Percentiles rank a stretch among this genome's conserved stretches.
phyloP scores from a whole-genome alignment of 37 sponge, comb jelly and placozoan species.

The Oscarella lobularis region DNA sequence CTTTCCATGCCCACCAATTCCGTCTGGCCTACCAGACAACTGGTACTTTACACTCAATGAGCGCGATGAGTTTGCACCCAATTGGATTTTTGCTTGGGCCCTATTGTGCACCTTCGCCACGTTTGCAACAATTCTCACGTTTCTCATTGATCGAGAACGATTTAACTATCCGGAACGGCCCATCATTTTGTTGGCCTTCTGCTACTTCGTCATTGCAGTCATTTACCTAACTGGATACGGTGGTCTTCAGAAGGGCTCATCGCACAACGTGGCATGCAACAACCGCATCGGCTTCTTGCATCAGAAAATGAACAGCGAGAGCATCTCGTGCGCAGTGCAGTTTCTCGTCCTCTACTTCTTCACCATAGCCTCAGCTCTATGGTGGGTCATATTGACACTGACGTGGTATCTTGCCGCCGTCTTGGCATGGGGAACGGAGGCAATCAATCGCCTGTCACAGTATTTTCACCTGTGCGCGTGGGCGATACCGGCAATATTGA shows the following conservation, averaged over 20 bases:
- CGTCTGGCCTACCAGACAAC: background rate
- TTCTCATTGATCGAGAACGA: conserved; percentile 47
- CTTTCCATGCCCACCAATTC: background rate
- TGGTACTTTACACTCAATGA: background rate
- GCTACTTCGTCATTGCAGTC: conserved; percentile 50
- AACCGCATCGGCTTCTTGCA: background rate
- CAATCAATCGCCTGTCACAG: conserved; percentile 41
- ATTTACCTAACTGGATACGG: conserved; percentile 41
- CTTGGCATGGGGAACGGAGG: conserved; percentile 72
- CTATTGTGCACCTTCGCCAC: conserved; percentile 65
- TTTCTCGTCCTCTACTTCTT: conserved; percentile 53
- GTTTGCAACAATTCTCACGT: conserved; percentile 59
- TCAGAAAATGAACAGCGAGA: conserved; percentile 5
- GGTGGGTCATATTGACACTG: conserved; percentile 82
- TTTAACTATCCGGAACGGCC: conserved; percentile 90
- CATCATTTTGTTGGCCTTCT: conserved; percentile 57
- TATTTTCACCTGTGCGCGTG: conserved; percentile 67
- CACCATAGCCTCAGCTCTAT: conserved; percentile 53
- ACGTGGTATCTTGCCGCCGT: conserved; percentile 82
- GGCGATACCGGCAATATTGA: conserved; percentile 60
- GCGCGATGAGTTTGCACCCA: background rate
- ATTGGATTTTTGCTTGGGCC: conserved; percentile 58
- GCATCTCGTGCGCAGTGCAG: conserved; percentile 43
- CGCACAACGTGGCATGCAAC: background rate
- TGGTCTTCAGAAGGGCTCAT: conserved; percentile 10